phyloP scores from a whole-genome alignment of 2,797 vertebrate species.

The Paratrypauchen microcephalus region DNA sequence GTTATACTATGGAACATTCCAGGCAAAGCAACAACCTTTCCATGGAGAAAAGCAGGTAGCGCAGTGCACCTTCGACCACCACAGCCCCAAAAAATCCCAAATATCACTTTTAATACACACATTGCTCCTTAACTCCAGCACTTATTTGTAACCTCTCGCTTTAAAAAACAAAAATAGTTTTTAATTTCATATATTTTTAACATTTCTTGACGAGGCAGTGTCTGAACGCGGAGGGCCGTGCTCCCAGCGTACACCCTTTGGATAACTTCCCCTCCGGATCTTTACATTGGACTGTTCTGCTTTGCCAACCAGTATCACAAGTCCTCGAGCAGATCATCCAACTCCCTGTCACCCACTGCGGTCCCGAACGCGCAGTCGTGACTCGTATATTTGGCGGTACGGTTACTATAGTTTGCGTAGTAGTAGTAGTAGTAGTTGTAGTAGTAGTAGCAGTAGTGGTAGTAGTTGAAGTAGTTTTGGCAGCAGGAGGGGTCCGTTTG shows the following conservation, averaged over 20 bases:
- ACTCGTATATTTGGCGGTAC: constrained; percentile 42
- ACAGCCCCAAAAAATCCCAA: not conserved
- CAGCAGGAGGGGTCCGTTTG: constrained; percentile 62
- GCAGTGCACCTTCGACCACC: no score
- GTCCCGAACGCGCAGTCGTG: constrained; percentile 55
- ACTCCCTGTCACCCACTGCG: constrained; percentile 88
- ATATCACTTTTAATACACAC: constrained; percentile 14
- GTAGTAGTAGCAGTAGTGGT: constrained; percentile 31
- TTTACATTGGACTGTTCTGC: constrained; percentile 95
- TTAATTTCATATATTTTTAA: constrained; percentile 62
- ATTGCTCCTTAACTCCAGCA: constrained; percentile 31
- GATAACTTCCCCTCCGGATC: constrained; percentile 87
- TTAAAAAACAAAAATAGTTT: not conserved
- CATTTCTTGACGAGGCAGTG: constrained; percentile 93
- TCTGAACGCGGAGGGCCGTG: constrained; percentile 92
- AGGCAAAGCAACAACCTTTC: no score
- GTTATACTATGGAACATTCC: no score
- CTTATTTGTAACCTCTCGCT: constrained; percentile 23
- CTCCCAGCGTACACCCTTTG: constrained; percentile 84
- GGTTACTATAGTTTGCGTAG: constrained; percentile 13
- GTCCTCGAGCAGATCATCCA: constrained; percentile 96
- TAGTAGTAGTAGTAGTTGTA: constrained; percentile 44
- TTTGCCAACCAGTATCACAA: constrained; percentile 97
- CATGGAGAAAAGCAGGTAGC: no score
- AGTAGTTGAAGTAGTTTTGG: not conserved